Conservation (phyloP, 2,888 invertebrate genomes). For the Drosophila macrospina region DNA sequence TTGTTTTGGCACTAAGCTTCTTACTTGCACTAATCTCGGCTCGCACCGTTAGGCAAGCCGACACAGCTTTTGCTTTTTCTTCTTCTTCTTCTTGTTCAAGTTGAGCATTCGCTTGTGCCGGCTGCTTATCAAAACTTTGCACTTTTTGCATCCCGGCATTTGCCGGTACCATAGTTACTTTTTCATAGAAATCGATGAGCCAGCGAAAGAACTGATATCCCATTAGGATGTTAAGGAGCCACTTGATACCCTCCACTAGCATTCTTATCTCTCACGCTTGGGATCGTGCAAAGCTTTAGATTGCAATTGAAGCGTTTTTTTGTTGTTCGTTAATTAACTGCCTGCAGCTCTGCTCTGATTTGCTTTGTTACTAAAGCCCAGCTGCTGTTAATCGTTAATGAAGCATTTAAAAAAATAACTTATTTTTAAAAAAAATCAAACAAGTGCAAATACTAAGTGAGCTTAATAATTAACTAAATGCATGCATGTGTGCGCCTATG, state of each 20-base stretch:
- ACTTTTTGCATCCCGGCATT: constrained; percentile 28
- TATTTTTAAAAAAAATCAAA: not conserved
- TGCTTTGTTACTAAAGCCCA: constrained; percentile 23
- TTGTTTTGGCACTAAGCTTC: constrained; percentile 54
- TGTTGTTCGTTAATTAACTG: constrained; percentile 16
- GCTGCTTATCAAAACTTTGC: constrained; percentile 33
- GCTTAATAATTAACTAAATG: constrained; percentile 22
- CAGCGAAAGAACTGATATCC: constrained; percentile 75
- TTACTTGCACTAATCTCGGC: constrained; percentile 42
- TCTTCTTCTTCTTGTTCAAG: not conserved
- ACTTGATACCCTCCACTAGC: constrained; percentile 62
- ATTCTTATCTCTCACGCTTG: constrained; percentile 36
- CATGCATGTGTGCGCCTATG: not conserved
- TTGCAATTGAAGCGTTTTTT: constrained; percentile 40
- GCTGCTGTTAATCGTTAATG: constrained; percentile 34
- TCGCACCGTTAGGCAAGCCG: constrained; percentile 14
- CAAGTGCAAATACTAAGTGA: constrained; percentile 37
- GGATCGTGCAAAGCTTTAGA: constrained; percentile 20
- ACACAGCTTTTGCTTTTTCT: constrained; percentile 38
- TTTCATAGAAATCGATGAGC: constrained; percentile 62
- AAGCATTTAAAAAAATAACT: constrained; percentile 31
- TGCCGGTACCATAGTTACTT: constrained; percentile 49
- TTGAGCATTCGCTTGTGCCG: constrained; percentile 35
- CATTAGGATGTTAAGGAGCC: constrained; percentile 67
- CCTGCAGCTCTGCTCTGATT: constrained; percentile 32